phyloP scores from a whole-genome alignment of 2,888 invertebrate genomes.

The Phengaris alcon region DNA sequence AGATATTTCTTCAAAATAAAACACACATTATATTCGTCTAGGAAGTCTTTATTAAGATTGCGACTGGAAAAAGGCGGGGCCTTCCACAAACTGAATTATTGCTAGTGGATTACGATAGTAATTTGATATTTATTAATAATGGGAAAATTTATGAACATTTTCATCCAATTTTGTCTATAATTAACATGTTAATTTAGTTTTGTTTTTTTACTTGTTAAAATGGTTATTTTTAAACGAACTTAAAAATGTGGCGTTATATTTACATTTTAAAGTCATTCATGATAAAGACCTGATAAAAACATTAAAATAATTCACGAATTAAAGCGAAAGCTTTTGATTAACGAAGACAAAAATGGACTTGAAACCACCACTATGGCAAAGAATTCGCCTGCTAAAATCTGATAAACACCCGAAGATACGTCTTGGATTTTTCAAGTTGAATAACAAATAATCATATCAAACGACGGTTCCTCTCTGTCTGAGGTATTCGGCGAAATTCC shows the following conservation, averaged over 20 bases:
- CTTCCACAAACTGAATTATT: conserved; percentile 48
- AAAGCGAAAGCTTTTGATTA: too few relatives aligned
- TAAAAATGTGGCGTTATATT: background rate
- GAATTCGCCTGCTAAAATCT: background rate
- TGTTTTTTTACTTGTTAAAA: background rate
- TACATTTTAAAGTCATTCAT: background rate
- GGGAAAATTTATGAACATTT: background rate
- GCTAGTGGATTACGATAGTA: conserved; percentile 1
- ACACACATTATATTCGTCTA: conserved; percentile 58
- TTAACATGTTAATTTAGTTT: background rate
- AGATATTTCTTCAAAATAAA: conserved; percentile 67
- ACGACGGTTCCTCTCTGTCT: conserved; percentile 34
- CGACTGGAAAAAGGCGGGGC: conserved; percentile 72
- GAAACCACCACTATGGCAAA: too few relatives aligned
- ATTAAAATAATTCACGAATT: too few relatives aligned
- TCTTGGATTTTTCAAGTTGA: background rate
- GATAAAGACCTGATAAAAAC: too few relatives aligned
- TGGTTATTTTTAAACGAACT: background rate
- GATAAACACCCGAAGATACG: background rate
- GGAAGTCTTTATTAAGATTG: conserved; percentile 78
- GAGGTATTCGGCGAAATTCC: conserved; percentile 51
- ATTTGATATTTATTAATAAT: conserved; percentile 10
- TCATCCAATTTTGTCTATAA: background rate
- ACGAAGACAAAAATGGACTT: too few relatives aligned
- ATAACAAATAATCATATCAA: background rate